Base-by-base conservation (phyloP, 2,113 vertebrate species). In the Cryptotis parvus region DNA sequence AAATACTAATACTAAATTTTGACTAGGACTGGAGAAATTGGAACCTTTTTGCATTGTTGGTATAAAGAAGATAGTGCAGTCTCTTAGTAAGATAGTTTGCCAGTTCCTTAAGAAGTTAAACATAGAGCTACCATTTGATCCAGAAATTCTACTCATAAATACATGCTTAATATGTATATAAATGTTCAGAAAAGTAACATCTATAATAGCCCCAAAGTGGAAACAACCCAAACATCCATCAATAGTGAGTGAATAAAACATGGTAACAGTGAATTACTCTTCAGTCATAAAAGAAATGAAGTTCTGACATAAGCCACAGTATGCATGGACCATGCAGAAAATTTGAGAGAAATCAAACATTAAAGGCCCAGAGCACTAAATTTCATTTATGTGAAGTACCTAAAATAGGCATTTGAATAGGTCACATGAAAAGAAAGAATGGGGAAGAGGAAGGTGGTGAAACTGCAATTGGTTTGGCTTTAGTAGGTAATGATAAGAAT, bases 31-130 rank as follows among this genome's bases (percentile, higher is more conserved):
- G 31, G 77, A 89, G 72, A 83, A 63, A 82, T 0, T 20, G 29
- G 49, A 76, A n/a, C 2, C 1, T n/a, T 16, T 39, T 3, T 20
- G 10, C 26, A 24, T 24, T 55, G 9, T 5, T 33, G 68, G 15
- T 69, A 1, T 14, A 29, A 31, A 12, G 20, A 37, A 37, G 65
- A 63, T 55, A 20, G 68, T 14, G 1, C 15, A 39, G 35, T 6
- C 49, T 15, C 68, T 93, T 61, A 87, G 73, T 84, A 87, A 81
- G 37, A 55, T n/a, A 79, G 11, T 6, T n/a, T 5, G 73, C 65
- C 65, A 35, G 35, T 37, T 58, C 24, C 61, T 75, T n/a, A 41
- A 63, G 86, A 37, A 22, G 55, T 49, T 61, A 29, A 61, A 69
- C 35, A 69, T 1, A 15, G 24, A 55, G 33, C 66, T 39, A 68